phyloP scores from a whole-genome alignment of 2,797 vertebrate species.

The Threskiornis aethiopicus region DNA sequence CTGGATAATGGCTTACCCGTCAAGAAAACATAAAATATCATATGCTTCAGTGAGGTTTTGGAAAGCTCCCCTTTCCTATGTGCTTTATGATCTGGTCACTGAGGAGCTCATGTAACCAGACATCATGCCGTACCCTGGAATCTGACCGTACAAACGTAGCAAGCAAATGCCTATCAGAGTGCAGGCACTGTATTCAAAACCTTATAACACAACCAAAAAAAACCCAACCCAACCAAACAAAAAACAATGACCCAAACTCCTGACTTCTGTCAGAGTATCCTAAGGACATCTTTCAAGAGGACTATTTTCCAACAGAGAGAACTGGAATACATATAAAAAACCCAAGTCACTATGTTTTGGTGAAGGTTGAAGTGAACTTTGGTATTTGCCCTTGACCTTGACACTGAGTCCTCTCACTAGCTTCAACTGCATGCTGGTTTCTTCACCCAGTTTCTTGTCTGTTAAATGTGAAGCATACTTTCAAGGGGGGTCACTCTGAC shows the following conservation, averaged over 20 bases:
- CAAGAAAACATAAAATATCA: neutral
- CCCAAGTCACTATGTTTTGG: neutral
- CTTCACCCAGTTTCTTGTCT: neutral
- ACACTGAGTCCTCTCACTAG: neutral
- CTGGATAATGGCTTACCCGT: neutral
- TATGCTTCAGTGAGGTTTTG: neutral
- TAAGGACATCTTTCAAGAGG: neutral
- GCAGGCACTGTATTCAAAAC: neutral
- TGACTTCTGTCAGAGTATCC: neutral
- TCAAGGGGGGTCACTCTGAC: neutral
- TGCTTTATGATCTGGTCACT: neutral
- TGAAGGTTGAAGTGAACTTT: neutral
- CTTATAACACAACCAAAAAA: neutral
- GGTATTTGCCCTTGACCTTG: neutral
- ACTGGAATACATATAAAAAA: neutral
- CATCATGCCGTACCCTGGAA: neutral
- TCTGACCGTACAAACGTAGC: neutral
- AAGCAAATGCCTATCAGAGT: neutral
- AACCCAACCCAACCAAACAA: neutral
- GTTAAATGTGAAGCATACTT: neutral
- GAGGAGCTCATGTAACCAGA: neutral
- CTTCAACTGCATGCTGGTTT: neutral
- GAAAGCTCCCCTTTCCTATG: neutral
- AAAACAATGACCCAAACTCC: neutral
- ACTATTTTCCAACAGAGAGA: neutral